These are phyloP conservation scores for Drosophila austrosaltans DNA, from an alignment of 2,888 invertebrate genomes.

Conservation along the genomic window DNA sequence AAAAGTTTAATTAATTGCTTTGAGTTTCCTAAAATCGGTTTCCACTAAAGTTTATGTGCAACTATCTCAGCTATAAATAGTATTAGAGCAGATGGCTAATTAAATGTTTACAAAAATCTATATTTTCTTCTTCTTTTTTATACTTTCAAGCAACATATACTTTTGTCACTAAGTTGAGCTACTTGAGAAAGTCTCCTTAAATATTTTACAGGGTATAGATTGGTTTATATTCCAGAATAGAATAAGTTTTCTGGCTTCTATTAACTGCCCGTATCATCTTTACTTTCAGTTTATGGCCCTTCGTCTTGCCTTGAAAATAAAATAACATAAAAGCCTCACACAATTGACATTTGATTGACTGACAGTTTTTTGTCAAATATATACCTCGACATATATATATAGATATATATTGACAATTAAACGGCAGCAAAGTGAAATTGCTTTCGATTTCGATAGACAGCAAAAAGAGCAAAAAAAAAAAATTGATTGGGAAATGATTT, in stretches of 20 bases:
- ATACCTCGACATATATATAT: not conserved
- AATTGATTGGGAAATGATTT: constrained; percentile 15
- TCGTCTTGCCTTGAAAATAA: constrained; percentile 8
- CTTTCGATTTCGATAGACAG: constrained; percentile 65
- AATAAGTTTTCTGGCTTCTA: not conserved
- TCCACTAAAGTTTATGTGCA: too few species aligned
- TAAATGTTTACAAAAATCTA: too few species aligned
- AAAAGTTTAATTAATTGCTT: too few species aligned
- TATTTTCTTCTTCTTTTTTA: too few species aligned
- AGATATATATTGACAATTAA: constrained; percentile 63
- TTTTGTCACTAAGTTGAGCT: too few species aligned
- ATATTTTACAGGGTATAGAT: not conserved
- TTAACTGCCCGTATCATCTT: constrained; percentile 14
- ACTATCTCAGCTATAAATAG: too few species aligned
- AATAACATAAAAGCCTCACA: constrained; percentile 44
- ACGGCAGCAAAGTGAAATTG: constrained; percentile 73
- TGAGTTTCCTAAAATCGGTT: too few species aligned
- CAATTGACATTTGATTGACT: constrained; percentile 77
- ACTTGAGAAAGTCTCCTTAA: too few species aligned
- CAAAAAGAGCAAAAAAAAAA: not conserved
- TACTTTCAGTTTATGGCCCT: not conserved
- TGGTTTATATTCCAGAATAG: not conserved
- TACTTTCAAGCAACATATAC: too few species aligned
- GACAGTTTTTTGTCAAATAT: constrained; percentile 68
- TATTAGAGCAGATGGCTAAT: too few species aligned